Evolutionary conservation across 1,140 invertebrate genomes (phyloP).

Genomic region (Ptiloglossa arizonensis): DNA sequence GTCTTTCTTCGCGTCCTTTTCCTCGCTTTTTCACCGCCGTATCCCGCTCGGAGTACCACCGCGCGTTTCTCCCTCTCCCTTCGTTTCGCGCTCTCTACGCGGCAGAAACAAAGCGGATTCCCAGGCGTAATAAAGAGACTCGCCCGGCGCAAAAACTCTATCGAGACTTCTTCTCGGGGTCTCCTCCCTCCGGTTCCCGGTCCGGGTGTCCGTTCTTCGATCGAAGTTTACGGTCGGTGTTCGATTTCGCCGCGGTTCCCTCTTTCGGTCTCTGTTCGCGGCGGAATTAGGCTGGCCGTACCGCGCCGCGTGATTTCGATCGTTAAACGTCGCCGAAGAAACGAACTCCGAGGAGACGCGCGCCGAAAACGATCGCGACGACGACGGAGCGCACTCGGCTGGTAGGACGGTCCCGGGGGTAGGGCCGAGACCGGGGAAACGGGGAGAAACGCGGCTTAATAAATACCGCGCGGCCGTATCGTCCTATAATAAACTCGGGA

Average conservation of each 20-base stretch:
- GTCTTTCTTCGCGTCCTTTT: slow-evolving; percentile 54
- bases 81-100: slow-evolving; percentile 36
- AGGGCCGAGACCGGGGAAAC: too few relatives aligned
- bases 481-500: slow-evolving; percentile 56
- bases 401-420: too few relatives aligned
- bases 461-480: slow-evolving; percentile 33
- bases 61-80: slow-evolving; percentile 13
- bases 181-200: not conserved
- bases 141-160: slow-evolving; percentile 68
- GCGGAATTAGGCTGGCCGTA: too few relatives aligned
- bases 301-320: not conserved
- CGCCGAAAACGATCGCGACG: slow-evolving; percentile 6
- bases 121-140: slow-evolving; percentile 77
- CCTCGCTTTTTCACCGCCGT: slow-evolving; percentile 29
- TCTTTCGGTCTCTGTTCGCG: not conserved
- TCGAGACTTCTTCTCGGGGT: slow-evolving; percentile 24
- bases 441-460: slow-evolving; percentile 36
- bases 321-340: slow-evolving; percentile 38
- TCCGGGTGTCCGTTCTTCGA: slow-evolving; percentile 9
- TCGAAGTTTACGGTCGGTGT: slow-evolving; percentile 27
- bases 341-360: not conserved
- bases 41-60: too few relatives aligned
- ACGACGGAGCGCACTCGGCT: too few relatives aligned
- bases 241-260: not conserved
- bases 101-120: slow-evolving; percentile 78